Base-by-base conservation (phyloP, 2,888 invertebrate species). In the Zootermopsis nevadensis region DNA sequence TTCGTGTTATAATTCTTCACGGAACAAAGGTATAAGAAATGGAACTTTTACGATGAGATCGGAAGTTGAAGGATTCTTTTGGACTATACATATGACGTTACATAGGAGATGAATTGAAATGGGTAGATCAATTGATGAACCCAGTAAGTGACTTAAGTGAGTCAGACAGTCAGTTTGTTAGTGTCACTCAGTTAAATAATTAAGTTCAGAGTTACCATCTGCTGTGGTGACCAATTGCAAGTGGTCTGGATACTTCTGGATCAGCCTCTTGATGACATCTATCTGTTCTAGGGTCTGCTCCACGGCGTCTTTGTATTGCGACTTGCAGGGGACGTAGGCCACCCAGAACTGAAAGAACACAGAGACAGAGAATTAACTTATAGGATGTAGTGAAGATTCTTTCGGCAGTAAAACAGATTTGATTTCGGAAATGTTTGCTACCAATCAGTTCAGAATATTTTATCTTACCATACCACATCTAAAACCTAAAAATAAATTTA, bases 201-300 rank as follows among this genome's bases (percentile, higher is more conserved):
- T 19, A 48, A 48, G 0, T 19, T 48, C 19, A 48, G 84, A 85
- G 81, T 77, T 83, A 88, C 87, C 87, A 81, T 87, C 84, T 12
- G 87, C 86, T 15, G 86, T 84, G 8, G 86, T 82, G 6, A 86
- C 87, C 4, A 87, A 84, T 42, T 82, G 82, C 35, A 88, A 86
- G 66, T 86, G 82, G 27, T 87, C 84, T 0, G 87, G 86, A 82
- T 88, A 87, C 85, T 88, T 87, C 1, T 86, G 86, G 4, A 90
- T 87, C 82, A 90, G 88, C 53, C 90, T 87, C 85, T 89, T 89
- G 85, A 91, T 90, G 83, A 89, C 87, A 87, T 91, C 91, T 72
- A 90, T 88, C 86, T 91, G 91, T 80, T 91, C 90, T 83, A 91
- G 85, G 0, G 90, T 89, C 66, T 88, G 87, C 82, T 89, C 88